Evolutionary conservation across 2,113 vertebrate genomes (phyloP).

Genomic region (Fulmarus glacialis): DNA sequence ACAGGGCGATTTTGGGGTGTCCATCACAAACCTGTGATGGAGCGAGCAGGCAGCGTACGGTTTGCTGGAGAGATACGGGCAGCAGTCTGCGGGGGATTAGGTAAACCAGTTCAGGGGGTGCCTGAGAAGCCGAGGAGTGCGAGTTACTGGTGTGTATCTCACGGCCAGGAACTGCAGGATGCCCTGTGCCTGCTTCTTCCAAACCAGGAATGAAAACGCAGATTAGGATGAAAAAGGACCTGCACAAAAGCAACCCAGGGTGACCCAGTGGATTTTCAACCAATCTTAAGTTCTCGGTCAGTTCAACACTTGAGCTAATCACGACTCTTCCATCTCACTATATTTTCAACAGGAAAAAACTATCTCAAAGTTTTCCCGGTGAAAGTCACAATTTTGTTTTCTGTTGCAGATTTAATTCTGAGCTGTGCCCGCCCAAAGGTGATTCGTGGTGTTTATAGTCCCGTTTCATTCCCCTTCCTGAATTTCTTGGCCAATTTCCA

Average conservation of each 20-base stretch:
- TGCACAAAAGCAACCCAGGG: not conserved
- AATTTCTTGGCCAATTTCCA: not conserved
- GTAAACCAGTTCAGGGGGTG: not conserved
- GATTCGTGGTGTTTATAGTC: not conserved
- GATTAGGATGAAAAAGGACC: not conserved
- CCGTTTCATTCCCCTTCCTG: not conserved
- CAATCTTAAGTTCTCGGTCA: rapidly evolving
- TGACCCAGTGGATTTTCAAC: not conserved
- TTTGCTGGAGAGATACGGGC: not conserved
- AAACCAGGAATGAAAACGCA: not conserved
- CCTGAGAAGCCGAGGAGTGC: rapidly evolving
- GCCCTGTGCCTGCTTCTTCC: not conserved
- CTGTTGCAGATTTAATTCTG: not conserved
- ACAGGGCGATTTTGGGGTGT: not conserved
- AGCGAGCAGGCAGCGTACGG: rapidly evolving
- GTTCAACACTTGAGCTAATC: rapidly evolving
- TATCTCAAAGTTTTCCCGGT: rapidly evolving
- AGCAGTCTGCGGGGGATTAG: rapidly evolving
- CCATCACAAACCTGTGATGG: not conserved
- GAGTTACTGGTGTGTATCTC: not conserved
- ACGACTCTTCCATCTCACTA: not conserved
- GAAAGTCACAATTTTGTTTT: rapidly evolving
- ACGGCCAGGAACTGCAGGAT: not conserved
- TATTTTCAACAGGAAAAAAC: not conserved
- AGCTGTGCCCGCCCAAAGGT: not conserved